phyloP scores from a whole-genome alignment of 2,888 invertebrate species.

The Agriopis leucophaearia region DNA sequence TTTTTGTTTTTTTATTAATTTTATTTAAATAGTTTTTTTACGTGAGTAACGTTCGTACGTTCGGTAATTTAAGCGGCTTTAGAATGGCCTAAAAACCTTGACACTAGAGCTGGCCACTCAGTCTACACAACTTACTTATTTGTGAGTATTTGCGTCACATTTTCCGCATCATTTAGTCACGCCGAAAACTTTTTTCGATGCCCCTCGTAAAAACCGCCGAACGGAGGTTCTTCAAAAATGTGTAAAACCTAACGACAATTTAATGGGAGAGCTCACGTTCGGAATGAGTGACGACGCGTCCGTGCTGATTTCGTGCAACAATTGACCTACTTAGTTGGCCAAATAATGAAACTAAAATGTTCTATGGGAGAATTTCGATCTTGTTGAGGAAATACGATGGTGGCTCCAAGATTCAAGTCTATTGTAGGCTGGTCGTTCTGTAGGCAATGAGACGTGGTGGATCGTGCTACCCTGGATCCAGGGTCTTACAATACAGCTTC shows the following conservation, averaged over 20 bases:
- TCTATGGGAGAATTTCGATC: too few species aligned
- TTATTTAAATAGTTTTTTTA: too few species aligned
- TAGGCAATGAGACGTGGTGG: not conserved
- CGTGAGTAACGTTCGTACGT: too few species aligned
- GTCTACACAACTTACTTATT: not conserved
- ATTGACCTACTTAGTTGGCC: not conserved
- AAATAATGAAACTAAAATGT: too few species aligned
- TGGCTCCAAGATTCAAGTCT: too few species aligned
- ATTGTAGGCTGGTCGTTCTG: too few species aligned
- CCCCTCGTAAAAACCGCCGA: conserved; percentile 28
- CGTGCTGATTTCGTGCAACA: conserved; percentile 14
- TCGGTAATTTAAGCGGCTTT: too few species aligned
- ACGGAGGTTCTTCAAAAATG: conserved; percentile 23
- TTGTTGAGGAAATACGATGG: too few species aligned
- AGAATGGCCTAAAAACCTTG: too few species aligned
- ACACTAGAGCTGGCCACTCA: too few species aligned
- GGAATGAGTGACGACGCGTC: conserved; percentile 20
- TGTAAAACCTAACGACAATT: conserved; percentile 31
- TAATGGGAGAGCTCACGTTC: conserved; percentile 27
- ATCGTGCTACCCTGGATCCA: not conserved
- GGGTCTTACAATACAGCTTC: too few species aligned
- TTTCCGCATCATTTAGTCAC: conserved; percentile 7
- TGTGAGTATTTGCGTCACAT: not conserved
- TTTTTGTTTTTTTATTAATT: too few species aligned
- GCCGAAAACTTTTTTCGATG: conserved; percentile 21